These are phyloP conservation scores for Tokudaia muenninki DNA, from an alignment of 2,797 vertebrate genomes.

Conservation along the genomic window DNA sequence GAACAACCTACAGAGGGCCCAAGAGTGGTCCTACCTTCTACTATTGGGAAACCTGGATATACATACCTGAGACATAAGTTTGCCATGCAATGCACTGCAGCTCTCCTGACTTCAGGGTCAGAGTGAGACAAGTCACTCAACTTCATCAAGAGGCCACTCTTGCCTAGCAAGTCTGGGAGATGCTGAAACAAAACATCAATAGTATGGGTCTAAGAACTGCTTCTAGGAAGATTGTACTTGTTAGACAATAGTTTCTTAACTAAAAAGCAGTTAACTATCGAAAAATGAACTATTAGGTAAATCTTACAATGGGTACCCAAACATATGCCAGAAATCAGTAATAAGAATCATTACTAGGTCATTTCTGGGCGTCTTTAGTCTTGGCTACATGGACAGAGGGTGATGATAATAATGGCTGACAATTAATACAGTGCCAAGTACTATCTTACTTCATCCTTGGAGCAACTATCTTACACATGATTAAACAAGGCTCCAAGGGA, in stretches of 20 bases:
- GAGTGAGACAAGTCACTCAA: conserved; percentile 90
- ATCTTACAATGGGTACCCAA: background rate
- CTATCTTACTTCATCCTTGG: background rate
- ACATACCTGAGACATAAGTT: conserved; percentile 95
- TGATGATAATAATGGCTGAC: background rate
- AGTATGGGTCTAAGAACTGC: background rate
- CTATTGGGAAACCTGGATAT: background rate
- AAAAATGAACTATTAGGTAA: background rate
- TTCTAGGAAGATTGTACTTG: background rate
- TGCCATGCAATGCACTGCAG: conserved; percentile 94
- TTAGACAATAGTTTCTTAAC: conserved; percentile 18
- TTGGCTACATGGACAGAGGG: background rate
- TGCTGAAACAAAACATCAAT: conserved; percentile 88
- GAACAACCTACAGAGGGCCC: background rate
- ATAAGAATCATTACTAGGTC: background rate
- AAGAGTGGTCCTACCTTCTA: background rate
- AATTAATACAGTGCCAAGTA: background rate
- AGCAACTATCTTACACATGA: background rate
- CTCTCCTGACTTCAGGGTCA: conserved; percentile 92
- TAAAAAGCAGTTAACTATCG: conserved; percentile 25
- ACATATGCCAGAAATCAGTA: background rate
- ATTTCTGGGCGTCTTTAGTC: background rate
- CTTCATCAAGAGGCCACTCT: conserved; percentile 91
- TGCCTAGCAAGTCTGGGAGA: conserved; percentile 91
- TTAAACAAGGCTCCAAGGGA: background rate